Percentiles rank a stretch among this genome's conserved stretches.
Evolutionary conservation across 2,113 vertebrate species (phyloP).

Genomic region (Pleuronectes platessa): DNA sequence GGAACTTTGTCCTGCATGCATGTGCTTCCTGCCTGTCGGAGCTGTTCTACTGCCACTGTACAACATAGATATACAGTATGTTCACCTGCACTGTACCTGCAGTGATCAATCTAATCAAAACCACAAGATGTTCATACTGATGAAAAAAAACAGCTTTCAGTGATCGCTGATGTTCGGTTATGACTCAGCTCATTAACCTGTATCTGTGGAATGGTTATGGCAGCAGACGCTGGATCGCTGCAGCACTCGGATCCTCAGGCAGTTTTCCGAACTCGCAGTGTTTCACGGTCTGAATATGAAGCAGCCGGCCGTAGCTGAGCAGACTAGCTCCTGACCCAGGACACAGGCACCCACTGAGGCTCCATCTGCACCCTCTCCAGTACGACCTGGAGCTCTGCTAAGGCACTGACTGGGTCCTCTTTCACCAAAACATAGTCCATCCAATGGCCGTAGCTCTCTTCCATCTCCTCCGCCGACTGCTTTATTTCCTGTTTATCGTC

Average conservation of each 20-base stretch:
- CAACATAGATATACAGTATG: slow-evolving; percentile 22
- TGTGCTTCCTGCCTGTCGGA: slow-evolving; percentile 21
- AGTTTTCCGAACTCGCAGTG: not conserved
- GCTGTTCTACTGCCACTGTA: slow-evolving; percentile 18
- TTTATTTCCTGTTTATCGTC: slow-evolving; percentile 89
- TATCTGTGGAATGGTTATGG: slow-evolving; percentile 19
- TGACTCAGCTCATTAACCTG: slow-evolving; percentile 20
- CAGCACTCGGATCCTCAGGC: not conserved
- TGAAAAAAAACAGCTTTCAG: slow-evolving; percentile 1
- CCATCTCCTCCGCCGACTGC: slow-evolving; percentile 87
- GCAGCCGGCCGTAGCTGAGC: not conserved
- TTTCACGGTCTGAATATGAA: not conserved
- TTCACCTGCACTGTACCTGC: slow-evolving; percentile 18
- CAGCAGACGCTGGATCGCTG: slow-evolving; percentile 37
- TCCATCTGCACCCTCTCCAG: slow-evolving; percentile 87
- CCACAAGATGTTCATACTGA: not conserved
- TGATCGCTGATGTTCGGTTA: not conserved
- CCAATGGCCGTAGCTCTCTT: slow-evolving; percentile 89
- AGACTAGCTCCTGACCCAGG: slow-evolving; percentile 86
- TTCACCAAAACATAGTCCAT: slow-evolving; percentile 89
- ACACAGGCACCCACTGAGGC: slow-evolving; percentile 90
- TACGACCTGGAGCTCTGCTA: slow-evolving; percentile 84
- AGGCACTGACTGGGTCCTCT: slow-evolving; percentile 86
- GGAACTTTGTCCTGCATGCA: slow-evolving; percentile 39
- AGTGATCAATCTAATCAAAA: slow-evolving; percentile 25